Conservation (phyloP, 2,888 invertebrate genomes). For the Exephanes ischioxanthus region DNA sequence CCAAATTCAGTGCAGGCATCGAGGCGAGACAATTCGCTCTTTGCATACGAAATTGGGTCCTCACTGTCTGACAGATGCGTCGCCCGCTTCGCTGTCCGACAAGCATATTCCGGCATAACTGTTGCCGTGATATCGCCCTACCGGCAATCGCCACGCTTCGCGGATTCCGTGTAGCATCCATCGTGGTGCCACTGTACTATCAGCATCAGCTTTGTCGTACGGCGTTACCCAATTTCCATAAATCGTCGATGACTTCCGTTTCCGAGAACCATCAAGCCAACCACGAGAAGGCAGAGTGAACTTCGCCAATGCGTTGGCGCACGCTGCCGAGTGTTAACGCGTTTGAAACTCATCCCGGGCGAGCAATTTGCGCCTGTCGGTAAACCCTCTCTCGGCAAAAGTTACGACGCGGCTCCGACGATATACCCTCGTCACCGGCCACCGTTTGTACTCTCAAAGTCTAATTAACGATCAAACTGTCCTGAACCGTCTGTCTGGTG, state of each 20-base stretch:
- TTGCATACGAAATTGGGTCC: slow-evolving; percentile 63
- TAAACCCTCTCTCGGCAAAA: slow-evolving; percentile 7
- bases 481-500: slow-evolving; percentile 1
- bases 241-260: slow-evolving; percentile 67
- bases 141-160: slow-evolving; percentile 16
- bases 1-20: slow-evolving; percentile 44
- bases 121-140: slow-evolving; percentile 10
- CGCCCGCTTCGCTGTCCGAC: slow-evolving; percentile 6
- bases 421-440: background rate
- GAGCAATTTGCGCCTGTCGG: slow-evolving; percentile 33
- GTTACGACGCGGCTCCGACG: background rate
- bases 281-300: background rate
- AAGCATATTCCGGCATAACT: slow-evolving; percentile 34
- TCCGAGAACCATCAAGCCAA: slow-evolving; percentile 25
- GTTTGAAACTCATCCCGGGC: slow-evolving; percentile 5
- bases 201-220: slow-evolving; percentile 59
- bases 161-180: background rate
- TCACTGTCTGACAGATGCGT: slow-evolving; percentile 36
- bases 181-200: slow-evolving; percentile 1
- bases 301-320: slow-evolving; percentile 13
- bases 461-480: slow-evolving; percentile 61
- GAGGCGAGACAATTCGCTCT: slow-evolving; percentile 44
- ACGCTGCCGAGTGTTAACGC: slow-evolving; percentile 13
- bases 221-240: slow-evolving; percentile 67
- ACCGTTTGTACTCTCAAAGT: slow-evolving; percentile 33